These are phyloP conservation scores for Steinernema carpocapsae DNA, from an alignment of 2,888 invertebrate species.

Conservation along the genomic window DNA sequence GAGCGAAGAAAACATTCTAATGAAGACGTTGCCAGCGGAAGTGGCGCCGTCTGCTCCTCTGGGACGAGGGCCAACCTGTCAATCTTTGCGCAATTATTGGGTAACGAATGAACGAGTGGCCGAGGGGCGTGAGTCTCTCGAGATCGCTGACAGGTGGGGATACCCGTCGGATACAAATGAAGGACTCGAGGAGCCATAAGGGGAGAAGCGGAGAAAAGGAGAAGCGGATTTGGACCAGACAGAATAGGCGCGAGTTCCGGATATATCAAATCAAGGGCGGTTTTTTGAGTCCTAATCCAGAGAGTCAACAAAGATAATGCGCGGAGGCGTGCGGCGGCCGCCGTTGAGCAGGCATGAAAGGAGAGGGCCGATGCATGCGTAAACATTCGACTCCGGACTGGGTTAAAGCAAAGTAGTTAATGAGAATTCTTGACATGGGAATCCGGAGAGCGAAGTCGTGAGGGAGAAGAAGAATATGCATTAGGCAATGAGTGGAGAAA, in stretches of 20 bases:
- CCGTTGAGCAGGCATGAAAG: background rate
- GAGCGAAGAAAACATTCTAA: no score
- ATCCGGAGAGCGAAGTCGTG: constrained; percentile 3
- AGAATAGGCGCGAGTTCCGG: background rate
- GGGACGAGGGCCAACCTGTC: constrained; percentile 16
- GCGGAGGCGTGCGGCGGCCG: constrained; percentile 17
- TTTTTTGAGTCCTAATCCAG: background rate
- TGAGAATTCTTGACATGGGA: constrained; percentile 11
- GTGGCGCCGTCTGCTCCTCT: constrained; percentile 19
- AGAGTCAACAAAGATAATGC: constrained; percentile 27
- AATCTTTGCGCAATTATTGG: constrained; percentile 25
- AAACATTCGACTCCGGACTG: constrained; percentile 3
- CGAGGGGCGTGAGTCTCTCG: constrained; percentile 13
- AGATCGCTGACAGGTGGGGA: constrained; percentile 19
- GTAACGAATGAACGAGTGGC: constrained; percentile 22
- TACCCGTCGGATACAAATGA: constrained; percentile 13
- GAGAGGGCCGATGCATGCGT: background rate
- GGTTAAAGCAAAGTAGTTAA: constrained; percentile 8
- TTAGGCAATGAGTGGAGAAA: no score
- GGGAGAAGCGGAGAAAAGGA: no score
- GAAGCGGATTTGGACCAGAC: no score
- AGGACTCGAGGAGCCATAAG: constrained; percentile 13
- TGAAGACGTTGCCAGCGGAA: no score
- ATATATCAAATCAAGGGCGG: background rate
- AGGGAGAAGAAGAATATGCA: background rate